Evolutionary conservation across 2,888 invertebrate species (phyloP).

Genomic region (Tribolium freemani): DNA sequence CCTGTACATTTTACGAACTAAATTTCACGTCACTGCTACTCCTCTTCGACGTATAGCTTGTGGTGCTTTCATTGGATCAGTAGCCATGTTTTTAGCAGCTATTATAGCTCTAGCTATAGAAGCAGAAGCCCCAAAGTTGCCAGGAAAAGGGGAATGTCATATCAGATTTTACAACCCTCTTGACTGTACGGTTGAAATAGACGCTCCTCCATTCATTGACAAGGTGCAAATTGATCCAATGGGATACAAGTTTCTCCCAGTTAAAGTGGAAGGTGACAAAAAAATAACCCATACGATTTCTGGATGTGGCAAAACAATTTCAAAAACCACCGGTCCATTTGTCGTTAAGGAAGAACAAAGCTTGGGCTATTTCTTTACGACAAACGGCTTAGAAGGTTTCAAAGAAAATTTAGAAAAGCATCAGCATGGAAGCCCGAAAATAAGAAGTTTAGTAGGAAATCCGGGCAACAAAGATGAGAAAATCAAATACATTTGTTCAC

Average conservation of each 20-base stretch:
- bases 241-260: neutral
- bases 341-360: neutral
- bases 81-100: constrained; percentile 87
- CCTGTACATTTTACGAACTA: constrained; percentile 83
- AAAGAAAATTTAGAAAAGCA: neutral
- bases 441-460: neutral
- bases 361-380: neutral
- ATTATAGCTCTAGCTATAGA: constrained; percentile 83
- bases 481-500: neutral
- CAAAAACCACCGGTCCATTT: neutral
- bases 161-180: constrained; percentile 56
- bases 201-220: neutral
- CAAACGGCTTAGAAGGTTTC: neutral
- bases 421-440: neutral
- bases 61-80: constrained; percentile 88
- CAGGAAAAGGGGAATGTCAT: constrained; percentile 73
- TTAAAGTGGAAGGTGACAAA: neutral
- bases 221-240: neutral
- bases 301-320: neutral
- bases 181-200: neutral
- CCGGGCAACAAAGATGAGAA: neutral
- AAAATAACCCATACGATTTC: neutral
- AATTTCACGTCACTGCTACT: constrained; percentile 75
- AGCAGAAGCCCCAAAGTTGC: constrained; percentile 75
- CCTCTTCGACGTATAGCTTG: constrained; percentile 88